Percentiles rank a stretch among this genome's conserved stretches.
Conservation (phyloP, 1,140 invertebrate species). For the Caenorhabditis remanei region DNA sequence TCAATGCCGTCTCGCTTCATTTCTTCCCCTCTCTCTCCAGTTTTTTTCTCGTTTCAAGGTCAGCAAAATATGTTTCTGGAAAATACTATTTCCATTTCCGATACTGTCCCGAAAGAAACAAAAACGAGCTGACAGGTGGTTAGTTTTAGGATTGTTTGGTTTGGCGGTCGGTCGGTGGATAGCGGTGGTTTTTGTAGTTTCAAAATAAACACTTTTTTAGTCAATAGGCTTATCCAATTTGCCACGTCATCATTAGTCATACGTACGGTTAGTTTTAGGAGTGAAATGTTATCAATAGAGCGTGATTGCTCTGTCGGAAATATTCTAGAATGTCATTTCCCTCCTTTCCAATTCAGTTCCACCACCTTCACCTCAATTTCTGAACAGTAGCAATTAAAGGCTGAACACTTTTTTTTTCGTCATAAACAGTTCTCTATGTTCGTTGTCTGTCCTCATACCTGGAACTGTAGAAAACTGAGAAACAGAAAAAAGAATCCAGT, state of each 20-base stretch:
- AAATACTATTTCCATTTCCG: too few species aligned
- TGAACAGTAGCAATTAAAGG: slow-evolving; percentile 10
- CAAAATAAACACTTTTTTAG: neutral
- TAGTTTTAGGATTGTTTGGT: neutral
- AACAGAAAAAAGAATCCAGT: neutral
- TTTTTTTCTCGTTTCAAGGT: too few species aligned
- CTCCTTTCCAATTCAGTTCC: neutral
- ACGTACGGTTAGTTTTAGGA: too few species aligned
- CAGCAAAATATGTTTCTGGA: too few species aligned
- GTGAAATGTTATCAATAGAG: too few species aligned
- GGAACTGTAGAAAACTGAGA: too few species aligned
- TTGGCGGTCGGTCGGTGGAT: neutral
- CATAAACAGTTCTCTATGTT: neutral
- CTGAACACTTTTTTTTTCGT: neutral
- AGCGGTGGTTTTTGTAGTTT: neutral
- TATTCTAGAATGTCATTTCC: neutral
- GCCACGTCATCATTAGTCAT: neutral
- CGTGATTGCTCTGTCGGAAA: too few species aligned
- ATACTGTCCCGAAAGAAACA: neutral
- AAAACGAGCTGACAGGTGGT: slow-evolving; percentile 3
- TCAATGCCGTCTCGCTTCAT: slow-evolving; percentile 18
- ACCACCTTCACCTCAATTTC: neutral
- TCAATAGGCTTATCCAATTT: neutral
- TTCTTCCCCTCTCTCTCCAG: neutral
- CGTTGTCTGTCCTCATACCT: too few species aligned